Base-by-base conservation (phyloP, 2,888 invertebrate species). In the Aethes cnicana region DNA sequence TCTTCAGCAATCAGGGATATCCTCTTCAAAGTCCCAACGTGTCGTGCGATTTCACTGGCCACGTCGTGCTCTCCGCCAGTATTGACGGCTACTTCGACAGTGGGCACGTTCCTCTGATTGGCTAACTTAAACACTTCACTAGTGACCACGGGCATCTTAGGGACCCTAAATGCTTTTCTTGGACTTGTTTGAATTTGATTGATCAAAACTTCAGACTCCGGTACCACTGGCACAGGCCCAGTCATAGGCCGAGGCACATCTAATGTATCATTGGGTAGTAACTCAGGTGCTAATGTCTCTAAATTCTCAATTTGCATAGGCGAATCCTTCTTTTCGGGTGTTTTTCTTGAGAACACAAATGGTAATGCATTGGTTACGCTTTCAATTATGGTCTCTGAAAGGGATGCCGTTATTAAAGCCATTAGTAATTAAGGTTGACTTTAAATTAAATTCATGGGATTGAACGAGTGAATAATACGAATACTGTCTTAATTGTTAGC, bases 1-100 rank as follows among this genome's bases (percentile, higher is more conserved):
- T 88, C 88, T 56, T 89, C 88, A n/a, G 88, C 88, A 47, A 89
- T 88, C 8, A 88, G 59, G 1, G 89, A 88, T 66, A 89, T 89
- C 57, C 78, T 86, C 39, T 69, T 76, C 26, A 89, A 62, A 0
- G 88, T 88, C 39, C 65, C 64, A 1, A 88, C 84, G 56, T 88
- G 77, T 58, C 75, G 84, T 1, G 79, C 66, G 21, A 89, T 69
- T 60, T 85, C 85, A 33, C 68, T 68, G 1, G 86, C 88, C n/a
- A 86, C 69, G 46, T 88, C 87, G 8, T 72, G 74, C n/a, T 81
- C 77, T 0, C 60, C 57, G 0, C 70, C 68, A 1, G 86, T 89
- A 46, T 84, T 83, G 0, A 84, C 77, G 6, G 76, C 71, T 23
- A 62, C 74, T 41, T 86, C 84, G 53, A 73, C 72, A 59, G 67